Evolutionary conservation across 2,113 vertebrate species (phyloP).

Genomic region (Dasyurus viverrinus): DNA sequence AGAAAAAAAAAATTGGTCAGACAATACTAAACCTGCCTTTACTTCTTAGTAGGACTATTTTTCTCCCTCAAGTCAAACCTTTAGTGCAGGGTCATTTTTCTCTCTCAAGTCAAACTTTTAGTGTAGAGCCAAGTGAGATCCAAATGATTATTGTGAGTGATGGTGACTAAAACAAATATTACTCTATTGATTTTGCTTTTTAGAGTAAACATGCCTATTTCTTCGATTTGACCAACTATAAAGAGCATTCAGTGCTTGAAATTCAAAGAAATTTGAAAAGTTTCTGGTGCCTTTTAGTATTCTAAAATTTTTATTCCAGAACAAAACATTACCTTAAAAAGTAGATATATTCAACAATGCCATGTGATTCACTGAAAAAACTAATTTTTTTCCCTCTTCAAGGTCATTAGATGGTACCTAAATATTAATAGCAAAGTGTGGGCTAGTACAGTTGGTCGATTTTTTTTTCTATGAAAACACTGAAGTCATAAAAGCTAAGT

Average conservation of each 20-base stretch:
- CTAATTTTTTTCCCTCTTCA: slow-evolving; percentile 2
- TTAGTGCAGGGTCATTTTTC: background rate
- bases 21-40: slow-evolving; percentile 4
- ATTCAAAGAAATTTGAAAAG: slow-evolving; percentile 32
- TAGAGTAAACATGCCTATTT: background rate
- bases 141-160: slow-evolving; percentile 53
- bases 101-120: background rate
- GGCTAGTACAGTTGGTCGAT: background rate
- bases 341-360: background rate
- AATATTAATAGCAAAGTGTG: background rate
- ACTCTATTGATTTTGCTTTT: slow-evolving; percentile 34
- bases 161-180: slow-evolving; percentile 12
- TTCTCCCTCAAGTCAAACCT: background rate
- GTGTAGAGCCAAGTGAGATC: background rate
- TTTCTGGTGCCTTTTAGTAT: background rate
- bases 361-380: background rate
- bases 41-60: background rate
- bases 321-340: slow-evolving; percentile 31
- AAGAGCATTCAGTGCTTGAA: slow-evolving; percentile 32
- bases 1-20: background rate
- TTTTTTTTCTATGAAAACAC: slow-evolving; percentile 55
- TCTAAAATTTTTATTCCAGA: slow-evolving; percentile 31
- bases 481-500: slow-evolving; percentile 18
- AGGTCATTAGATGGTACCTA: background rate
- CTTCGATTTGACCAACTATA: slow-evolving; percentile 8